phyloP scores from a whole-genome alignment of 2,113 vertebrate genomes.

The Chlorocebus sabaeus region DNA sequence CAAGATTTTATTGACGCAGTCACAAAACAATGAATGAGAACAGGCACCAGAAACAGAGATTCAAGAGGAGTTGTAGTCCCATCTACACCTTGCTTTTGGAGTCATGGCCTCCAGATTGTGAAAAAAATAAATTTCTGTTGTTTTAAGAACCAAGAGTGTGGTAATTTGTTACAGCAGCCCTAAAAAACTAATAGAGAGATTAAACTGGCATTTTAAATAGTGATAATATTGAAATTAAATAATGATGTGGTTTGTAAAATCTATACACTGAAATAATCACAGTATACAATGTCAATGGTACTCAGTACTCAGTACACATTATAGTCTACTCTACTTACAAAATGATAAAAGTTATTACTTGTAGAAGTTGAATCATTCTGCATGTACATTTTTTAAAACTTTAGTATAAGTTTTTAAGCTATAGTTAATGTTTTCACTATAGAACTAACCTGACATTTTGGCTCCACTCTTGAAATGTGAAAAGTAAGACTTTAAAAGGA shows the following conservation, averaged over 20 bases:
- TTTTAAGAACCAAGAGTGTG: neutral
- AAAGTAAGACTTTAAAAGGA: neutral
- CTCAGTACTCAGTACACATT: neutral
- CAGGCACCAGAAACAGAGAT: neutral
- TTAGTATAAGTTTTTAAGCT: neutral
- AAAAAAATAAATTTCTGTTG: neutral
- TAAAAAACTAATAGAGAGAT: neutral
- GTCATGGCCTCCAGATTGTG: neutral
- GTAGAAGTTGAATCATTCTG: neutral
- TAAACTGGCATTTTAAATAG: neutral
- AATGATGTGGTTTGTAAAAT: neutral
- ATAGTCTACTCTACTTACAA: neutral
- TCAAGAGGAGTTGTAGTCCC: accelerated
- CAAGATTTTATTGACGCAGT: neutral
- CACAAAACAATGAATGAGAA: neutral
- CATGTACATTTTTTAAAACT: neutral
- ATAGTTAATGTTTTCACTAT: neutral
- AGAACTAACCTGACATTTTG: neutral
- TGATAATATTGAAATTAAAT: neutral
- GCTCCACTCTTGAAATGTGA: neutral
- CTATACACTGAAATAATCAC: neutral
- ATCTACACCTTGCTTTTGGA: neutral
- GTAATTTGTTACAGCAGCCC: neutral
- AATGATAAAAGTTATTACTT: neutral
- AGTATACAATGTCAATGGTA: neutral